These are phyloP conservation scores for roundworm (Caenorhabditis elegans) DNA, from an alignment of 1,140 invertebrate species.

Conservation along the genomic window DNA sequence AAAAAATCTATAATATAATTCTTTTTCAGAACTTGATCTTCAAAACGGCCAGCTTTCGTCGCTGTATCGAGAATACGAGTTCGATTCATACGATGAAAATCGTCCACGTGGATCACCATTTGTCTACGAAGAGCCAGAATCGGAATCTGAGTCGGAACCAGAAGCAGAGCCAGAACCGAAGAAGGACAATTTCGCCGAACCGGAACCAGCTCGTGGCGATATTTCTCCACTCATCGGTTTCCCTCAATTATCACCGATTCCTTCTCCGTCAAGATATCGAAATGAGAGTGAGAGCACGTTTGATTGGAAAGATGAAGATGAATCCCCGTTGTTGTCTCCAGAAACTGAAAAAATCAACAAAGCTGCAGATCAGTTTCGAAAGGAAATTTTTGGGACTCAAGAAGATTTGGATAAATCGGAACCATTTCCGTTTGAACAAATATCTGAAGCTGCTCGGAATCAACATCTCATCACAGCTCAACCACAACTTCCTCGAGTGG, in stretches of 20 bases:
- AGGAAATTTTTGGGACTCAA: neutral
- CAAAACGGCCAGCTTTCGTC: neutral
- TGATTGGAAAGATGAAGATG: conserved; percentile 14
- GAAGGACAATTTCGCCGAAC: neutral
- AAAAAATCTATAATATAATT: neutral
- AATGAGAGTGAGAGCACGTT: conserved; percentile 15
- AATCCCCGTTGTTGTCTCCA: neutral
- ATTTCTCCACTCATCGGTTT: neutral
- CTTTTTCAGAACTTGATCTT: neutral
- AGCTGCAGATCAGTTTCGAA: neutral
- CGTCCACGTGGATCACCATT: neutral
- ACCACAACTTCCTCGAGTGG: neutral
- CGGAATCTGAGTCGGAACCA: neutral
- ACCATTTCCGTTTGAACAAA: neutral
- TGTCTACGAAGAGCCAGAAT: neutral
- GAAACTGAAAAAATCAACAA: neutral
- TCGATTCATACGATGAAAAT: conserved; percentile 6
- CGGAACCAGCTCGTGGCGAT: neutral
- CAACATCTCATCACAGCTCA: neutral
- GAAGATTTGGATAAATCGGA: neutral
- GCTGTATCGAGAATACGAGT: neutral
- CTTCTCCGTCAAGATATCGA: neutral
- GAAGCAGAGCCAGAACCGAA: neutral
- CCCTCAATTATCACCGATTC: neutral
- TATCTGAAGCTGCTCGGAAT: neutral